phyloP scores from a whole-genome alignment of 1,140 invertebrate species.

The Seison nebaliae region DNA sequence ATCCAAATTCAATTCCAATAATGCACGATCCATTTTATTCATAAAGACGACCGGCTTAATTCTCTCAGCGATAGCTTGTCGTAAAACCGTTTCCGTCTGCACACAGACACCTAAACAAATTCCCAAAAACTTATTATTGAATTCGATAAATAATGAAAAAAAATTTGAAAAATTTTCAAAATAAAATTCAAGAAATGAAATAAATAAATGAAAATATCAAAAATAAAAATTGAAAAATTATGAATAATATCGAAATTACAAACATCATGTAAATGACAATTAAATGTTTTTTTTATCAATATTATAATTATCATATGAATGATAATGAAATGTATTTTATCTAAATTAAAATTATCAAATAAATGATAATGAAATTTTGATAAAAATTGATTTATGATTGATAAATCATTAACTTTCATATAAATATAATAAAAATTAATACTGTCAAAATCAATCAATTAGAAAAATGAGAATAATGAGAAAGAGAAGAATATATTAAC shows the following conservation, averaged over 20 bases:
- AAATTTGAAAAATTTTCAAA: neutral
- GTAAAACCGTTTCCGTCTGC: constrained; percentile 89
- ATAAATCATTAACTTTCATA: too few species aligned
- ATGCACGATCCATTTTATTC: constrained; percentile 98
- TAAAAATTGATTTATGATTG: too few species aligned
- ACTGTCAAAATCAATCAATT: neutral
- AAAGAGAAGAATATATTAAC: constrained; percentile 37
- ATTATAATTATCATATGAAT: too few species aligned
- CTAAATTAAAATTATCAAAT: too few species aligned
- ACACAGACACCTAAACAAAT: constrained; percentile 84
- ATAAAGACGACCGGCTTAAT: constrained; percentile 98
- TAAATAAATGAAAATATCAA: too few species aligned
- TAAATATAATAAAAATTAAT: too few species aligned
- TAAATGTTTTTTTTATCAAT: too few species aligned
- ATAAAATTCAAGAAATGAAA: neutral
- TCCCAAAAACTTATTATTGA: neutral
- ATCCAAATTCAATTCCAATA: constrained; percentile 72
- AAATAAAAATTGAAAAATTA: too few species aligned
- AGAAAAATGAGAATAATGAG: too few species aligned
- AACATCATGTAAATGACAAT: too few species aligned
- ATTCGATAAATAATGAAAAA: neutral
- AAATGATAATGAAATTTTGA: too few species aligned
- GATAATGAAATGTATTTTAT: too few species aligned
- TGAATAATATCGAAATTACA: neutral
- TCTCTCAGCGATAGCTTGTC: constrained; percentile 90